Evolutionary conservation across 2,113 vertebrate species (phyloP), one percentile per base, ranked within the genome.

Genomic region (Takifugu flavidus): DNA sequence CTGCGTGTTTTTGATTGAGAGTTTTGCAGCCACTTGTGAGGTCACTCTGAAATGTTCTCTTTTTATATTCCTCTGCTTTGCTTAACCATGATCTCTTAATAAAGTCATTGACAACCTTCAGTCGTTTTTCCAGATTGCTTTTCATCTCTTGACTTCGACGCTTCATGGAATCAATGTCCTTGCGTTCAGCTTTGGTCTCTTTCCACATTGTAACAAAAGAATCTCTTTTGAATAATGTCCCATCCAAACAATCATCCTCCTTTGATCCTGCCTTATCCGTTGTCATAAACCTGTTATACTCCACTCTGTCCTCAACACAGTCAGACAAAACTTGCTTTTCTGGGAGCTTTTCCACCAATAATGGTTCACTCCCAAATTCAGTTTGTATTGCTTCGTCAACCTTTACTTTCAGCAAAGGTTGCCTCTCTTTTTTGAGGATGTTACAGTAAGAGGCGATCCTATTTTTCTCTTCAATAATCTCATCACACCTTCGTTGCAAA

Each of bases 131-230:
- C 6, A 85, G 27, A 4, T 73, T 69, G n/a, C 44, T 68, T 72
- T 29, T 82, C 27, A 83, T 72, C 13, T 80, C 50, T 15, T 75
- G 52, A 28, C 70, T 66, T 12, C 50, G 70, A 47, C 20, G 13
- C 29, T 66, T 83, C 70, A 83, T 77, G 5, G 70, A 59, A 63
- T 65, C 49, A 3, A 87, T 82, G 43, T 80, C 80, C 10, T 59
- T 72, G 2, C 46, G 69, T 39, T 85, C 62, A 4, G 26, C 54
- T 67, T 53, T 54, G 1, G 70, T 87, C 7, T 80, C 59, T 11
- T 72, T 83, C 82, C 80, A 87, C 1, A 80, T 58, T 29, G 55
- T 59, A 55, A 44, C 43, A 25, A 85, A 49, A 42, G 2, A 13
- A 12, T 78, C 57, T 20, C 6, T 53, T 49, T 56, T 74, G 13